Evolutionary conservation across 1,140 invertebrate species (phyloP).

Genomic region (Hirudo medicinalis): DNA sequence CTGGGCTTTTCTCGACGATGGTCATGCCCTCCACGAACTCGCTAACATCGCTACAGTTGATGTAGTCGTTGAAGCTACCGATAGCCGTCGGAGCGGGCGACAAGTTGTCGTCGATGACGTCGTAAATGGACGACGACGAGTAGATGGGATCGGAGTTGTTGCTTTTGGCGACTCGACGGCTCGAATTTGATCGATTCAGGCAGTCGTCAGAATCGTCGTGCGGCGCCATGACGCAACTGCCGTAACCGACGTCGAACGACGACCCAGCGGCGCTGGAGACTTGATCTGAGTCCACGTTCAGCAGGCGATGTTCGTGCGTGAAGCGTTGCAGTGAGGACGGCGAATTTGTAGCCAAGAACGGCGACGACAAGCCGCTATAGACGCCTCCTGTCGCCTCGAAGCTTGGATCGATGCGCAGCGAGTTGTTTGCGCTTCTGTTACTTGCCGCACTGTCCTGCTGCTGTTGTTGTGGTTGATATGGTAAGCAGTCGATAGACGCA

Average conservation of each 20-base stretch:
- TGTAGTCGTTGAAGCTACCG: neutral
- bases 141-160: neutral
- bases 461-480: neutral
- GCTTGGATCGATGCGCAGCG: neutral
- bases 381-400: no score
- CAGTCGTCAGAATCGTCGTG: neutral
- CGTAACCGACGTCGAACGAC: conserved; percentile 7
- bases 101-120: neutral
- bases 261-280: neutral
- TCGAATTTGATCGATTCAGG: neutral
- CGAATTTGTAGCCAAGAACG: neutral
- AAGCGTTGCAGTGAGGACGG: neutral
- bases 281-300: neutral
- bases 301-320: neutral
- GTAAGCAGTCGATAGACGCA: conserved; percentile 6
- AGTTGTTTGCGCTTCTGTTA: neutral
- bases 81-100: neutral
- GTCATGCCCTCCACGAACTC: neutral
- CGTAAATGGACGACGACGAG: conserved; percentile 7
- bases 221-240: conserved; percentile 4
- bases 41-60: neutral
- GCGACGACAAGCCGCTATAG: neutral
- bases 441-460: neutral
- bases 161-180: neutral
- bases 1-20: neutral